phyloP scores from a whole-genome alignment of 1,140 invertebrate species.

The Proctacanthus coquilletti region DNA sequence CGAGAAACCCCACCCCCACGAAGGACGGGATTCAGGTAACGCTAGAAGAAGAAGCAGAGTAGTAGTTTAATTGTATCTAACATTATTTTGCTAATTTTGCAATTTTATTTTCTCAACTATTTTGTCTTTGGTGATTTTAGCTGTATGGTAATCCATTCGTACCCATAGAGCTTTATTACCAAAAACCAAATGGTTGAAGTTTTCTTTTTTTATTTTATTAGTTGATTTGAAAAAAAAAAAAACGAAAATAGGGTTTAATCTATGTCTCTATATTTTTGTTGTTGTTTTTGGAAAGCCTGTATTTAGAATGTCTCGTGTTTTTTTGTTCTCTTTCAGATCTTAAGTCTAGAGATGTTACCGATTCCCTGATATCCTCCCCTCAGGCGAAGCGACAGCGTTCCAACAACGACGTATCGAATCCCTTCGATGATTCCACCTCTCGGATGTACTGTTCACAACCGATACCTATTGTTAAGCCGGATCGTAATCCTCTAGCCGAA shows the following conservation, averaged over 20 bases:
- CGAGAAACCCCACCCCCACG: no score
- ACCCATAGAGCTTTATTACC: constrained; percentile 31
- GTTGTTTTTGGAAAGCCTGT: background rate
- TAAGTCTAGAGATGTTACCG: constrained; percentile 21
- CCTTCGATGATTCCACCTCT: constrained; percentile 23
- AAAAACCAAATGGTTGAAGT: constrained; percentile 30
- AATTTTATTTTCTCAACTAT: constrained; percentile 20
- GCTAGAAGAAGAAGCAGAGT: no score
- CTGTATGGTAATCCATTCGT: constrained; percentile 21
- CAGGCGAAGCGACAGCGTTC: constrained; percentile 24
- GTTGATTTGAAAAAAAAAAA: constrained; percentile 2
- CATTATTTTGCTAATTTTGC: no score
- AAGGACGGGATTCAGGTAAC: no score
- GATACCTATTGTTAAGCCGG: constrained; percentile 16
- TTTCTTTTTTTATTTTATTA: no score
- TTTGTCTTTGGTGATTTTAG: constrained; percentile 32
- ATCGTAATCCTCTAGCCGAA: constrained; percentile 22
- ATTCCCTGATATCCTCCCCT: constrained; percentile 20
- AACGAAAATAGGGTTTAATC: no score
- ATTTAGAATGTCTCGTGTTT: background rate
- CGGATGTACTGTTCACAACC: constrained; percentile 27
- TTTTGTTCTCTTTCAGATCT: constrained; percentile 11
- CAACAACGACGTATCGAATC: constrained; percentile 18
- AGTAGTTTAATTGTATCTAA: no score
- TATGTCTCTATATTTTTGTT: constrained; percentile 6